Evolutionary conservation across 2,888 invertebrate genomes (phyloP).

Genomic region (Nymphalis urticae): DNA sequence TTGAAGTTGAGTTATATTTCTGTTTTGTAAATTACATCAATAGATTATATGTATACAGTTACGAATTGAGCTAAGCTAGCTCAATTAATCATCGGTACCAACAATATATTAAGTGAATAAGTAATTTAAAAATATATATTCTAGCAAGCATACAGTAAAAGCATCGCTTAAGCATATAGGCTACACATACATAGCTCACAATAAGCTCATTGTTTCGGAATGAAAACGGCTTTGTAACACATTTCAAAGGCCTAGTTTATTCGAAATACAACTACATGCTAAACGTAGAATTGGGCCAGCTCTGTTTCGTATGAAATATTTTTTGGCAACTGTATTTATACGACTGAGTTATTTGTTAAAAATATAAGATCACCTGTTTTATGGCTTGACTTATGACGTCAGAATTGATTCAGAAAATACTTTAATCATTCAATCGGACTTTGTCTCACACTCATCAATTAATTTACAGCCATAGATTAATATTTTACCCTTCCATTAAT

Average conservation of each 20-base stretch:
- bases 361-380: neutral
- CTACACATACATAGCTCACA: conserved; percentile 14
- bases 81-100: too few species aligned
- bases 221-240: conserved; percentile 30
- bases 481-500: too few species aligned
- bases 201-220: conserved; percentile 32
- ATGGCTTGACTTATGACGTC: neutral
- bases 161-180: conserved; percentile 3
- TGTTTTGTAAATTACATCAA: too few species aligned
- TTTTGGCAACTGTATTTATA: conserved; percentile 13
- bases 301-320: conserved; percentile 7
- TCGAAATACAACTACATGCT: conserved; percentile 29
- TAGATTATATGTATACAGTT: too few species aligned
- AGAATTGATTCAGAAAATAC: too few species aligned
- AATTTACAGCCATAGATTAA: too few species aligned
- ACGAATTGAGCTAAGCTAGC: too few species aligned
- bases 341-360: neutral
- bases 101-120: neutral
- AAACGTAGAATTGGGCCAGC: conserved; percentile 23
- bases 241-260: conserved; percentile 34
- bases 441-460: too few species aligned
- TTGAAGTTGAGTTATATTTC: too few species aligned
- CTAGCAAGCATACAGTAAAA: neutral
- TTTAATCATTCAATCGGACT: too few species aligned
- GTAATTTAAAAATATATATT: neutral